Conservation (phyloP, 2,888 invertebrate species). For the Melinaea marsaeus region DNA sequence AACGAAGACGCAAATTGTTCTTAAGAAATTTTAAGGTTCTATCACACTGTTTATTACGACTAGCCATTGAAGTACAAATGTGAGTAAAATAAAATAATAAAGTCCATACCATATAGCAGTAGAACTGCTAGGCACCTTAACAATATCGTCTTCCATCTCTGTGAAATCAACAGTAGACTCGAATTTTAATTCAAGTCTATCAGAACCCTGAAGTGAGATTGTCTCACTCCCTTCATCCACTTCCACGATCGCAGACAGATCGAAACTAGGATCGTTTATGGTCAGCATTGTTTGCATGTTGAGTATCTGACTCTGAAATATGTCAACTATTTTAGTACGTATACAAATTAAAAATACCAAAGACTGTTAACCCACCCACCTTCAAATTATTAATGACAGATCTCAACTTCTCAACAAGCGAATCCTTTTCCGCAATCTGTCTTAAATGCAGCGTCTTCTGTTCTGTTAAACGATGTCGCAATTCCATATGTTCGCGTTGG, state of each 20-base stretch:
- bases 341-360: background rate
- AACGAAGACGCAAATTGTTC: too few species aligned
- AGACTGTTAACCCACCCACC: slow-evolving; percentile 36
- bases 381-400: slow-evolving; percentile 59
- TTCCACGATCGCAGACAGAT: slow-evolving; percentile 70
- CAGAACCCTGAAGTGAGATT: slow-evolving; percentile 56
- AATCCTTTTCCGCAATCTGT: slow-evolving; percentile 64
- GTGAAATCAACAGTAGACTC: slow-evolving; percentile 59
- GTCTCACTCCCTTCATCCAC: slow-evolving; percentile 64
- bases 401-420: slow-evolving; percentile 68
- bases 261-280: slow-evolving; percentile 68
- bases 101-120: slow-evolving; percentile 59
- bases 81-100: too few species aligned
- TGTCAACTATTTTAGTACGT: too few species aligned
- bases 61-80: background rate
- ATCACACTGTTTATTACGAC: background rate
- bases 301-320: slow-evolving; percentile 63
- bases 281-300: slow-evolving; percentile 71
- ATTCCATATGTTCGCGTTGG: slow-evolving; percentile 72
- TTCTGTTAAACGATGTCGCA: slow-evolving; percentile 70
- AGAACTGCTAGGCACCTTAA: slow-evolving; percentile 54
- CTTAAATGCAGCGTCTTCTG: slow-evolving; percentile 60
- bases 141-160: slow-evolving; percentile 55
- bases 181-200: slow-evolving; percentile 63
- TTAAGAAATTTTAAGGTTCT: background rate